These are phyloP conservation scores for Mastigias papua DNA, from an alignment of 30 jellyfish, hydroid and myxozoan genomes.

Conservation along the genomic window DNA sequence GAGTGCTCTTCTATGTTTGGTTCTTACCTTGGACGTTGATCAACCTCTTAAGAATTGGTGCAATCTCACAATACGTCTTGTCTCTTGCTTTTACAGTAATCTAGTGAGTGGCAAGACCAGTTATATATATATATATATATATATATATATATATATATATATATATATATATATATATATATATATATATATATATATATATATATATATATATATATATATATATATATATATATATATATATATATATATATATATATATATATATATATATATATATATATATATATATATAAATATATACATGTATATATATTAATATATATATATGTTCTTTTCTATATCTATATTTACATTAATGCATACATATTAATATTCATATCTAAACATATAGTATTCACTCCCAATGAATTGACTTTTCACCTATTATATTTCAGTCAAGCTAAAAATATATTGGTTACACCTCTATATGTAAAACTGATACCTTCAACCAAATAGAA, in stretches of 20 bases:
- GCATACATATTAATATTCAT: too few species aligned
- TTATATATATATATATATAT: too few species aligned
- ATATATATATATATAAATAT: slow-evolving; percentile 2
- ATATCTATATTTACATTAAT: background rate
- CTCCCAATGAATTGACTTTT: too few species aligned
- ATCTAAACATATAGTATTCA: too few species aligned
- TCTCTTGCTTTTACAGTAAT: slow-evolving; percentile 47
- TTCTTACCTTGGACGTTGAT: slow-evolving; percentile 15
- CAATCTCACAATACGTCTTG: slow-evolving; percentile 10
- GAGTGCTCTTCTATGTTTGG: too few species aligned
- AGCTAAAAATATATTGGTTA: too few species aligned
- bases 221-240: slow-evolving; percentile 2
- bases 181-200: background rate
- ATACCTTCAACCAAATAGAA: too few species aligned
- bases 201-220: background rate
- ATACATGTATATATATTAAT: background rate
- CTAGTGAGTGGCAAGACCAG: background rate
- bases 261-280: slow-evolving; percentile 6
- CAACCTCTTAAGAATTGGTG: slow-evolving; percentile 22
- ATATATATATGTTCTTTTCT: background rate
- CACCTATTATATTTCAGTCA: too few species aligned
- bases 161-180: too few species aligned
- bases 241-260: slow-evolving; percentile 6
- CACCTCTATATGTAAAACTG: too few species aligned
- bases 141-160: too few species aligned